phyloP scores from a whole-genome alignment of 2,113 vertebrate species.

The Erpornis zantholeuca region DNA sequence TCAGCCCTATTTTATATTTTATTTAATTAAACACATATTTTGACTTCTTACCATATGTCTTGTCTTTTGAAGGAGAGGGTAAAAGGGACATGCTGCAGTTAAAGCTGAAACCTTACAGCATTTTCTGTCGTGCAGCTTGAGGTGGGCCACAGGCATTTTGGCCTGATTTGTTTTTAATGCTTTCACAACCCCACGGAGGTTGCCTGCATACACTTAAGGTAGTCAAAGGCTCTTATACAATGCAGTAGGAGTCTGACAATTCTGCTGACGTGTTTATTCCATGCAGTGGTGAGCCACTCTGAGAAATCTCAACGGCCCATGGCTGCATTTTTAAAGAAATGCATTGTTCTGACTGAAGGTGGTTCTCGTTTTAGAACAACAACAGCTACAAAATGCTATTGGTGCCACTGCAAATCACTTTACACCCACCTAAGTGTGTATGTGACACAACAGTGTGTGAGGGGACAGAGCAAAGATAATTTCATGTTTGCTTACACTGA shows the following conservation, averaged over 20 bases:
- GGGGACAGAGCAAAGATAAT: neutral
- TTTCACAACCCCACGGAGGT: neutral
- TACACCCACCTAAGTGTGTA: accelerated
- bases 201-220: neutral
- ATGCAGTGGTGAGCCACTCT: neutral
- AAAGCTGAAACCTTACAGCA: neutral
- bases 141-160: neutral
- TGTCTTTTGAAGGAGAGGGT: neutral
- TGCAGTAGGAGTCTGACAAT: neutral
- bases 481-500: neutral
- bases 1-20: neutral
- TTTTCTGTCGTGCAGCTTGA: neutral
- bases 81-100: neutral
- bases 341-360: neutral
- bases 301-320: neutral
- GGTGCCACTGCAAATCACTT: neutral
- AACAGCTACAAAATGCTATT: neutral
- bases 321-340: neutral
- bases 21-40: neutral
- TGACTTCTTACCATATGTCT: neutral
- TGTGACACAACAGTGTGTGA: accelerated
- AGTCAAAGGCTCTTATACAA: neutral
- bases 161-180: neutral
- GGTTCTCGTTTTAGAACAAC: neutral
- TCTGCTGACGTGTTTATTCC: neutral